phyloP scores from a whole-genome alignment of 2,113 vertebrate genomes.

The Vulpes lagopus region DNA sequence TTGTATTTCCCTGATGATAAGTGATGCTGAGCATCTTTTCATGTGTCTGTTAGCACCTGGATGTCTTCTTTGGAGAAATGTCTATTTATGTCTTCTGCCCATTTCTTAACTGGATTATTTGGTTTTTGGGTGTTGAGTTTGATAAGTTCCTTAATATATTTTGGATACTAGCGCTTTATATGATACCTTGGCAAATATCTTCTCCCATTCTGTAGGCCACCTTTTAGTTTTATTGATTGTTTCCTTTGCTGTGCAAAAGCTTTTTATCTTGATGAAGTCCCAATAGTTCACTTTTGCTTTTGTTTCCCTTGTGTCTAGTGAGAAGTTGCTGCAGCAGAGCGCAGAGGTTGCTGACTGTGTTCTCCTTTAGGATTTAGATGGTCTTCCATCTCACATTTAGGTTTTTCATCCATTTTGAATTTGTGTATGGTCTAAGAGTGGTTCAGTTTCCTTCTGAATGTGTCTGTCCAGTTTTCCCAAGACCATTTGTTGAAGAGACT shows the following conservation, averaged over 20 bases:
- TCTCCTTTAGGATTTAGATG: not conserved
- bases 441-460: not conserved
- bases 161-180: not conserved
- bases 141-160: not conserved
- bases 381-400: not conserved
- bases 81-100: not conserved
- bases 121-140: not conserved
- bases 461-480: not conserved
- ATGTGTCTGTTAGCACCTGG: not conserved
- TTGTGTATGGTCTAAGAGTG: not conserved
- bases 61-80: not conserved
- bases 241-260: not conserved
- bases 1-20: not conserved
- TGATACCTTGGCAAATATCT: not conserved
- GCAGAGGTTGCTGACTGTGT: not conserved
- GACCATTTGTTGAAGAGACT: not conserved
- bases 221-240: not conserved
- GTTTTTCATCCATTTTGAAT: not conserved
- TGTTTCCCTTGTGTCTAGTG: not conserved
- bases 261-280: not conserved
- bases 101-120: not conserved
- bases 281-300: not conserved
- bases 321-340: not conserved
- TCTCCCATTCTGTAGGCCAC: not conserved
- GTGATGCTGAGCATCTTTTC: not conserved